Conservation (phyloP, 1,140 invertebrate species). For the Episyrphus balteatus region DNA sequence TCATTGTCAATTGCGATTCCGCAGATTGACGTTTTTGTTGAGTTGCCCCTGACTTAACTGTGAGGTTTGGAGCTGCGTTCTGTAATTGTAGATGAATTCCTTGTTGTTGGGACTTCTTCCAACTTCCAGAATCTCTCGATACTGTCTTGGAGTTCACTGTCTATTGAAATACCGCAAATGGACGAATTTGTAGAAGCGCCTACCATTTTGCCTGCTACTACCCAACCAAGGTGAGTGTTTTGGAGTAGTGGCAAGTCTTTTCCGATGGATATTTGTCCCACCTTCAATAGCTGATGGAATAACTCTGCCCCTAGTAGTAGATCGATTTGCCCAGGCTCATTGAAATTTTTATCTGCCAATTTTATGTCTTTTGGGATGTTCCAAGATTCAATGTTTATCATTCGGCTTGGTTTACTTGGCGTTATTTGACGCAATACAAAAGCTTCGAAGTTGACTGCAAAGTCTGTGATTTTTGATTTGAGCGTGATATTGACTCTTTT, state of each 20-base stretch:
- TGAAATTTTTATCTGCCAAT: constrained; percentile 22
- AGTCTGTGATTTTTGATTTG: not conserved
- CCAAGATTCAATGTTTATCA: not conserved
- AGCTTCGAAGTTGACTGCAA: not conserved
- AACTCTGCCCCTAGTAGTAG: constrained; percentile 17
- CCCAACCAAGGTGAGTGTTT: constrained; percentile 14
- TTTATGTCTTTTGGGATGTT: constrained; percentile 2
- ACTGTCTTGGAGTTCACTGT: constrained; percentile 1
- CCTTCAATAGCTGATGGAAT: constrained; percentile 13
- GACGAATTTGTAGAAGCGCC: not conserved
- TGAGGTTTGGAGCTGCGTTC: no score
- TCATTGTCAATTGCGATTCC: not conserved
- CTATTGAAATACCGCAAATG: not conserved
- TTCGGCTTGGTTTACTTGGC: not conserved
- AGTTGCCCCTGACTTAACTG: no score
- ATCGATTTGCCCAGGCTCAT: constrained; percentile 14
- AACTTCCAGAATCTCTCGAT: constrained; percentile 13
- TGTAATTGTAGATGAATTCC: no score
- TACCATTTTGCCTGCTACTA: constrained; percentile 4
- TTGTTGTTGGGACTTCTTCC: constrained; percentile 6
- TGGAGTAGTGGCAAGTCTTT: constrained; percentile 2
- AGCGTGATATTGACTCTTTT: not conserved
- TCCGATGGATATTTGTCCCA: constrained; percentile 12
- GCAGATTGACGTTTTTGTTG: not conserved
- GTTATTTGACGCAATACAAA: constrained; percentile 4